Conservation (phyloP, 2,113 vertebrate species). For the Cavia aperea region DNA sequence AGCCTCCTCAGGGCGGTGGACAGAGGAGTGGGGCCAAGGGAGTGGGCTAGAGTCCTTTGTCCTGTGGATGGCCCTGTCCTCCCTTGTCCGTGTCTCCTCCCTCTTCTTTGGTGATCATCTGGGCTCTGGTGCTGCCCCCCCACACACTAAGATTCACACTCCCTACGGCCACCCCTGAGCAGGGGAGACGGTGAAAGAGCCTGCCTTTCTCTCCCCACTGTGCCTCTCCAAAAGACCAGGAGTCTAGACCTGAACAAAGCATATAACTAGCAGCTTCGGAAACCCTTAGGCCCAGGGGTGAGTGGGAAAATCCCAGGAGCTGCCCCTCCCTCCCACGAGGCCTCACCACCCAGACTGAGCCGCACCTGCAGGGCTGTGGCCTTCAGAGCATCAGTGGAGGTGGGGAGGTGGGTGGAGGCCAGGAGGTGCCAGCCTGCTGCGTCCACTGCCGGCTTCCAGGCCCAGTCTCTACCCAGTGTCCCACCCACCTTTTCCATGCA, state of each 20-base stretch:
- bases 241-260: not conserved
- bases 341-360: not conserved
- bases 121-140: no score
- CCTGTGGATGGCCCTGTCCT: not conserved
- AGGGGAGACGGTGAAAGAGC: not conserved
- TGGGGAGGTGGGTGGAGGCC: not conserved
- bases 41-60: not conserved
- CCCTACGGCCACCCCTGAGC: fast-evolving
- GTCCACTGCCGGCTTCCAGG: not conserved
- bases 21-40: not conserved
- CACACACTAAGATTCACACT: not conserved
- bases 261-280: not conserved
- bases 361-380: not conserved
- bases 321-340: fast-evolving
- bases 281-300: not conserved
- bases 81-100: fast-evolving
- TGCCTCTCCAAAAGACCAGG: fast-evolving
- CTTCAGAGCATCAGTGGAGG: not conserved
- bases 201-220: fast-evolving
- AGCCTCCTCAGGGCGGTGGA: not conserved
- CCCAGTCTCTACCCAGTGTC: not conserved
- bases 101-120: fast-evolving
- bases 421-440: not conserved
- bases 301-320: not conserved
- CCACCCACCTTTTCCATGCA: not conserved